Evolutionary conservation across 2,113 vertebrate species (phyloP).

Genomic region (Hydrochoerus hydrochaeris): DNA sequence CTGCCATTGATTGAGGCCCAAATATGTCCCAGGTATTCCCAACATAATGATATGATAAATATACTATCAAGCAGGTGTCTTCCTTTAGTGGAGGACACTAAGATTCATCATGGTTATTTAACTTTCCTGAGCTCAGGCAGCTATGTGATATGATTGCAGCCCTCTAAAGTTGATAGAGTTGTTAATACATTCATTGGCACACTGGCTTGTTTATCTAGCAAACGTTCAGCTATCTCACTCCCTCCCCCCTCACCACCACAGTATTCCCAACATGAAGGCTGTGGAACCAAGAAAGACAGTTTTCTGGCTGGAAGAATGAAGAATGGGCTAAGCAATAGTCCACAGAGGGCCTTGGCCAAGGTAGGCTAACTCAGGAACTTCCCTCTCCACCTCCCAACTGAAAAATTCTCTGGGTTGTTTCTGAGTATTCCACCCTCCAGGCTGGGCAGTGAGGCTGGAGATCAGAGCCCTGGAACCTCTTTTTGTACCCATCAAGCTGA

Average conservation of each 20-base stretch:
- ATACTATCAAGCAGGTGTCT: neutral
- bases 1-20: accelerated
- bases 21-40: neutral
- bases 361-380: neutral
- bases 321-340: neutral
- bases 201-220: neutral
- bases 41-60: neutral
- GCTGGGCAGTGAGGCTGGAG: neutral
- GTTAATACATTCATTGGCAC: neutral
- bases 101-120: neutral
- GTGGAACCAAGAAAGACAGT: neutral
- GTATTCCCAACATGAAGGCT: neutral
- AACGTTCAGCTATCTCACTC: neutral
- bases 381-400: neutral
- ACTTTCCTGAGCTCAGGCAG: neutral
- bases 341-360: neutral
- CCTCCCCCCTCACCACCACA: neutral
- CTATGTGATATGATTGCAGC: neutral
- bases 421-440: neutral
- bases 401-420: conserved; percentile 18
- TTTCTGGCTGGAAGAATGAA: neutral
- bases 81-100: neutral
- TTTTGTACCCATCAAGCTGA: neutral
- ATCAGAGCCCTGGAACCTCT: conserved; percentile 43
- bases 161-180: neutral